Conservation (phyloP, 2,888 invertebrate genomes). For the Pseudococcus longispinus region DNA sequence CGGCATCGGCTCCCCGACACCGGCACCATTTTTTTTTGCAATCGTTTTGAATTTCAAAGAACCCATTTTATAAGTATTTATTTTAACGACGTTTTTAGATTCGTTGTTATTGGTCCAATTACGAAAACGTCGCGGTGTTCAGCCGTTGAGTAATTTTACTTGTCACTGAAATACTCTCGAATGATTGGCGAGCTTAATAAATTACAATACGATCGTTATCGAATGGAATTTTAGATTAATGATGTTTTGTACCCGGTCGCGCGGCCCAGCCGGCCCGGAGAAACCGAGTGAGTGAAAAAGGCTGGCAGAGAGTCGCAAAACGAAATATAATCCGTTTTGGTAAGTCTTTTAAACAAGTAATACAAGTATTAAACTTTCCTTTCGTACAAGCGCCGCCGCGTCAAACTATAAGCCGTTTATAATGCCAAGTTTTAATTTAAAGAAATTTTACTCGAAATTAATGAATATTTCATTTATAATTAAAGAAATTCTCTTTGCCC, state of each 20-base stretch:
- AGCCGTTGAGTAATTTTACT: neutral
- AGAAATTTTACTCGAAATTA: slow-evolving; percentile 26
- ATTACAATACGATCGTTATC: slow-evolving; percentile 22
- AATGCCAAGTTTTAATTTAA: slow-evolving; percentile 9
- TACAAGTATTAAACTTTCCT: slow-evolving; percentile 13
- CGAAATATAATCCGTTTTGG: slow-evolving; percentile 17
- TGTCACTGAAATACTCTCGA: slow-evolving; percentile 8
- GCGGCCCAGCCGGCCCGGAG: neutral
- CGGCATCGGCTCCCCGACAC: neutral
- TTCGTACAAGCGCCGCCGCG: neutral
- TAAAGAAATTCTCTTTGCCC: neutral
- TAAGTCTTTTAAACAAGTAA: slow-evolving; percentile 13
- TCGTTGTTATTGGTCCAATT: neutral
- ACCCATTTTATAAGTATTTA: neutral
- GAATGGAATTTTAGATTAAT: slow-evolving; percentile 22
- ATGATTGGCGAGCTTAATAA: slow-evolving; percentile 26
- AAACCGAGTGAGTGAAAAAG: neutral
- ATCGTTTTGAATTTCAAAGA: neutral
- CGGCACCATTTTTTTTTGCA: neutral
- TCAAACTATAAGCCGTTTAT: slow-evolving; percentile 15
- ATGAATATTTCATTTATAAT: slow-evolving; percentile 22
- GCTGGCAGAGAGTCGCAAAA: neutral
- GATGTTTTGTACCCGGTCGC: neutral
- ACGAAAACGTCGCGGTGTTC: neutral
- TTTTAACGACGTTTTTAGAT: neutral